Evolutionary conservation across 2,888 invertebrate species (phyloP).

Genomic region (Caenorhabditis sp.): DNA sequence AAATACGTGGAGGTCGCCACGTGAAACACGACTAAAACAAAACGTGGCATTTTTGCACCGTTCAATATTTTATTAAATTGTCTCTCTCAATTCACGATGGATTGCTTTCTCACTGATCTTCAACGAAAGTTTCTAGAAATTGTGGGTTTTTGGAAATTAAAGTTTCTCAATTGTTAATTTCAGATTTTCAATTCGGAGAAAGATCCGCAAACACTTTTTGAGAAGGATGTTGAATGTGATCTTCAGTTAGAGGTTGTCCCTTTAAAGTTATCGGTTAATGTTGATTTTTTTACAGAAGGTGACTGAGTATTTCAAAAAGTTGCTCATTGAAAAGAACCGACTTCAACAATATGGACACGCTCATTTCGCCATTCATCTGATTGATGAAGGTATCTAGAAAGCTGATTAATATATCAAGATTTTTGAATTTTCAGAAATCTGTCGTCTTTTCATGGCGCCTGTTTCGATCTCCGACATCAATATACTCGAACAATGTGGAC

Average conservation of each 20-base stretch:
- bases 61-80: background rate
- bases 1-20: background rate
- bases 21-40: background rate
- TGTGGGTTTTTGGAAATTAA: constrained; percentile 8
- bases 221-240: constrained; percentile 1
- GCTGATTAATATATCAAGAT: no score
- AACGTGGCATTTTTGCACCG: background rate
- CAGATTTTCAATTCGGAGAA: constrained; percentile 17
- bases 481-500: constrained; percentile 23
- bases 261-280: background rate
- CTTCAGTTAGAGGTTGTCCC: constrained; percentile 9
- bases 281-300: constrained; percentile 4
- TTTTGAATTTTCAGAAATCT: constrained; percentile 21
- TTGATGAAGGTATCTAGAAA: constrained; percentile 24
- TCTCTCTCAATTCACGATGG: background rate
- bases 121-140: constrained; percentile 33
- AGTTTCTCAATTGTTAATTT: constrained; percentile 3
- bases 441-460: constrained; percentile 34
- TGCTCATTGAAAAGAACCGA: constrained; percentile 25
- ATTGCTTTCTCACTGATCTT: constrained; percentile 29
- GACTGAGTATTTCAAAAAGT: constrained; percentile 21
- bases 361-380: constrained; percentile 27
- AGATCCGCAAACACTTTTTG: constrained; percentile 13
- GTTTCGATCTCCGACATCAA: constrained; percentile 22
- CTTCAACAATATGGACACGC: constrained; percentile 26